These are phyloP conservation scores for Lineus longissimus DNA, from an alignment of 1,140 invertebrate species.

Conservation along the genomic window DNA sequence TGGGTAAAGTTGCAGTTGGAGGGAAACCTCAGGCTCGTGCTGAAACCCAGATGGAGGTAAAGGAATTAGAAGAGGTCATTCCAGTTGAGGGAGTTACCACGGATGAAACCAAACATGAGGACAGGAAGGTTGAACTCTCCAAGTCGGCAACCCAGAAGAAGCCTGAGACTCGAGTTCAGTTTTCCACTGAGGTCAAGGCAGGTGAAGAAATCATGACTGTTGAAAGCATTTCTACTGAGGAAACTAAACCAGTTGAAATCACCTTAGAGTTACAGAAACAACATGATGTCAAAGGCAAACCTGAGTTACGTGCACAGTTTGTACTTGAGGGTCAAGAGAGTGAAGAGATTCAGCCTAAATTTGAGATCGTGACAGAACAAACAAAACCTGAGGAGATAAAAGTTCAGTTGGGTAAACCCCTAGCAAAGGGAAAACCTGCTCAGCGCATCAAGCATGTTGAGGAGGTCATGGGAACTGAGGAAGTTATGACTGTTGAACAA, in stretches of 20 bases:
- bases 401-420: slow-evolving; percentile 21
- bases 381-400: slow-evolving; percentile 21
- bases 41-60: neutral
- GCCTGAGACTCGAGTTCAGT: neutral
- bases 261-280: slow-evolving; percentile 18
- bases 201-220: neutral
- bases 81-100: neutral
- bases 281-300: too few species aligned
- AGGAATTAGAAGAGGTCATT: slow-evolving; percentile 4
- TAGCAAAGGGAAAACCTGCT: neutral
- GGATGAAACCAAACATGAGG: neutral
- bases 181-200: neutral
- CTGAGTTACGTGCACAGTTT: too few species aligned
- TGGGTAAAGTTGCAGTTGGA: neutral
- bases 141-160: neutral
- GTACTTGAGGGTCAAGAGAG: neutral
- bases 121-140: neutral
- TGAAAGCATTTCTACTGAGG: neutral
- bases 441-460: neutral
- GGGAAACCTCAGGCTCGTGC: neutral
- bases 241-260: slow-evolving; percentile 16
- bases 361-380: slow-evolving; percentile 3
- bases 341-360: slow-evolving; percentile 14
- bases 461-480: neutral
- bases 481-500: neutral